These are phyloP conservation scores for Lepidurus apus DNA, from an alignment of 1,140 invertebrate species.

Conservation along the genomic window DNA sequence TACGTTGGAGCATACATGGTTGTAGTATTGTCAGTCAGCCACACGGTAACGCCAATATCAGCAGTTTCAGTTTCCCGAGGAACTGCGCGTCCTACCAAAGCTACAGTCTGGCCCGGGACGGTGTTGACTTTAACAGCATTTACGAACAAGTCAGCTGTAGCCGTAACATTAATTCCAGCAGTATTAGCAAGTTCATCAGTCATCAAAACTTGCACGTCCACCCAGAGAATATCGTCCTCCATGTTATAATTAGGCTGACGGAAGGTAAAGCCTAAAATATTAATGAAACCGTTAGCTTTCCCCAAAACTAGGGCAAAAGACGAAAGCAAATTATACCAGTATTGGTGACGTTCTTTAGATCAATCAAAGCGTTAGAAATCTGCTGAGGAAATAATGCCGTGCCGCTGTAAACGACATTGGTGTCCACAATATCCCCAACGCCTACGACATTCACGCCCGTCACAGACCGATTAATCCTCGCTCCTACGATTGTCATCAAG, in stretches of 20 bases:
- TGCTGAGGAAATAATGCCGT: neutral
- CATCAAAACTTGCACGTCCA: slow-evolving; percentile 2
- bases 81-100: neutral
- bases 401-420: neutral
- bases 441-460: neutral
- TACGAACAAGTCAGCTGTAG: neutral
- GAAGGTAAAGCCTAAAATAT: neutral
- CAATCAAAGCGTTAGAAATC: neutral
- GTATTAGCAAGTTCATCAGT: neutral
- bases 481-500: neutral
- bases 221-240: neutral
- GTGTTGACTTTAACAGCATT: neutral
- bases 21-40: neutral
- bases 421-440: neutral
- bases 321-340: neutral
- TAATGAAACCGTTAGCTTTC: neutral
- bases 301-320: neutral
- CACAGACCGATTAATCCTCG: neutral
- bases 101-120: neutral
- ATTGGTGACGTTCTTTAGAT: neutral
- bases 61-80: neutral
- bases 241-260: slow-evolving; percentile 2
- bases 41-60: neutral
- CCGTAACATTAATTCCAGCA: neutral
- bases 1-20: neutral